A percentile compares a stretch with the other conserved stretches of the same genome.
Evolutionary conservation across 2,113 vertebrate genomes (phyloP).

Genomic region (Mola mola): DNA sequence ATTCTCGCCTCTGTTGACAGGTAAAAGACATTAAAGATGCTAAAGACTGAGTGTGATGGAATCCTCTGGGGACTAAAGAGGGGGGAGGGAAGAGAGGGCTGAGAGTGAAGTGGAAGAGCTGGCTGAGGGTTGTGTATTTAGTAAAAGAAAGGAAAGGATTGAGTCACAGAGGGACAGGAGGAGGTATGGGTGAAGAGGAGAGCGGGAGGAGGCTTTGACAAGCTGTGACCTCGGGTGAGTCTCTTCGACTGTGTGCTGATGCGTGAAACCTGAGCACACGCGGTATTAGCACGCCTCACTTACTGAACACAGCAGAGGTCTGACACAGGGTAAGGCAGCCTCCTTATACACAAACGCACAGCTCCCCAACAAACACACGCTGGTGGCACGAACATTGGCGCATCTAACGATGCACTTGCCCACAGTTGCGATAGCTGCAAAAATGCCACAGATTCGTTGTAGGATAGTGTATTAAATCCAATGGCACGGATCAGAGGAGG

Average conservation of each 20-base stretch:
- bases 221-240: conserved; percentile 78
- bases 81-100: conserved; percentile 38
- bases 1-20: conserved; percentile 77
- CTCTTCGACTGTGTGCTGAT: conserved; percentile 78
- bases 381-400: conserved; percentile 18
- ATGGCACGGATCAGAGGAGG: conserved; percentile 57
- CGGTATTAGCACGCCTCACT: conserved; percentile 80
- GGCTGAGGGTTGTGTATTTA: conserved; percentile 68
- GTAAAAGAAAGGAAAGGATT: conserved; percentile 61
- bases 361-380: conserved; percentile 45
- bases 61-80: conserved; percentile 64
- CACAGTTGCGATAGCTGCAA: conserved; percentile 17
- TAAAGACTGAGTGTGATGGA: conserved; percentile 74
- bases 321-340: conserved; percentile 71
- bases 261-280: conserved; percentile 82
- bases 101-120: conserved; percentile 33
- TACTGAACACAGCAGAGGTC: conserved; percentile 77
- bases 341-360: conserved; percentile 47
- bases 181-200: conserved; percentile 4
- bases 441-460: conserved; percentile 29
- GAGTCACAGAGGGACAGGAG: conserved; percentile 51
- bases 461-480: conserved; percentile 46
- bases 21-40: conserved; percentile 78
- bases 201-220: conserved; percentile 51
- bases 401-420: conserved; percentile 41